Conservation (phyloP, 2,888 invertebrate genomes). For the Mesoligia furuncula region DNA sequence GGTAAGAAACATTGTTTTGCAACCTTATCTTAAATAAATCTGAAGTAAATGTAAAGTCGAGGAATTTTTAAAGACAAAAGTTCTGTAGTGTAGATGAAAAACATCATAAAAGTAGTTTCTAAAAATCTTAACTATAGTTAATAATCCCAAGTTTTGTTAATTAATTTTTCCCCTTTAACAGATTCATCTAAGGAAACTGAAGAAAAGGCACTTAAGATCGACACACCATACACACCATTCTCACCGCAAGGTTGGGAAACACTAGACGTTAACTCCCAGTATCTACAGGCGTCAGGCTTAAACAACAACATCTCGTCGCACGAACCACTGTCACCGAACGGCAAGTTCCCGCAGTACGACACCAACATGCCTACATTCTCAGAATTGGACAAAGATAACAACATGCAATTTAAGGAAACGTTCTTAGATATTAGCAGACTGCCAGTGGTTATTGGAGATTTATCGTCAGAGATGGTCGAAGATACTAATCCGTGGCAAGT, state of each 20-base stretch:
- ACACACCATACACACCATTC: slow-evolving; percentile 86
- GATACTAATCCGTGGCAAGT: slow-evolving; percentile 76
- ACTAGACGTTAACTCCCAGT: slow-evolving; percentile 82
- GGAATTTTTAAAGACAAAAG: no score
- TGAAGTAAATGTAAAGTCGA: not conserved
- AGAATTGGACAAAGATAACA: slow-evolving; percentile 67
- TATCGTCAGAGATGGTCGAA: slow-evolving; percentile 76
- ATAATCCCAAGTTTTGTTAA: not conserved
- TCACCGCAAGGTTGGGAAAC: slow-evolving; percentile 86
- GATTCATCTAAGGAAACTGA: slow-evolving; percentile 81
- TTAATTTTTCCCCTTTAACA: slow-evolving; percentile 55
- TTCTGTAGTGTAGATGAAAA: not conserved
- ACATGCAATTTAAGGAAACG: slow-evolving; percentile 78
- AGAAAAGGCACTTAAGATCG: slow-evolving; percentile 84
- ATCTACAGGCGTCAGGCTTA: slow-evolving; percentile 78
- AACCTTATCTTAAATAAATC: not conserved
- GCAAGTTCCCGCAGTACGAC: slow-evolving; percentile 74
- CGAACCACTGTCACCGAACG: slow-evolving; percentile 80
- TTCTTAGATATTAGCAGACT: slow-evolving; percentile 82
- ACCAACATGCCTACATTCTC: slow-evolving; percentile 70
- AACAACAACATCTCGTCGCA: slow-evolving; percentile 77
- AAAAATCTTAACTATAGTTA: not conserved
- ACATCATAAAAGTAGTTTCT: not conserved
- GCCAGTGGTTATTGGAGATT: slow-evolving; percentile 84
- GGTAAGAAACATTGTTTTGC: slow-evolving; percentile 74